Percentiles rank a stretch among this genome's conserved stretches.
Evolutionary conservation across 1,140 invertebrate species (phyloP).

Genomic region (Calephelis virginiensis): DNA sequence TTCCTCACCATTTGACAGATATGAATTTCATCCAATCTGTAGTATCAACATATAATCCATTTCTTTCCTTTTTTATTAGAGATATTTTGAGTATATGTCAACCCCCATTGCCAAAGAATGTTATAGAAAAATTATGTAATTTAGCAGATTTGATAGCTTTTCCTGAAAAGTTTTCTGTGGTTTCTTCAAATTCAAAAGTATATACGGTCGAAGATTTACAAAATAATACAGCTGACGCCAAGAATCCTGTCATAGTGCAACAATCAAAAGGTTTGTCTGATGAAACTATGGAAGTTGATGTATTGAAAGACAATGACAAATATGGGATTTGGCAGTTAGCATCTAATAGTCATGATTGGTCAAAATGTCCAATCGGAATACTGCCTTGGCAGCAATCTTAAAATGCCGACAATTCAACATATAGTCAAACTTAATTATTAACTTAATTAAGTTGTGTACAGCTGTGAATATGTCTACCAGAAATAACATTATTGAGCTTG

Average conservation of each 20-base stretch:
- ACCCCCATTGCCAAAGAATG: conserved; percentile 42
- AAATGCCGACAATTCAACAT: neutral
- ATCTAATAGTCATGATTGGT: conserved; percentile 42
- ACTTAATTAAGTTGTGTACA: conserved; percentile 5
- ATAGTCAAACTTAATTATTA: neutral
- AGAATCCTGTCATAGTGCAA: neutral
- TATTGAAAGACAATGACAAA: conserved; percentile 17
- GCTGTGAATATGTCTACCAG: no score
- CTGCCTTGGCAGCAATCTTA: conserved; percentile 40
- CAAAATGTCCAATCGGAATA: conserved; percentile 49
- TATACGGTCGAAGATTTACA: conserved; percentile 62
- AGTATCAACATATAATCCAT: conserved; percentile 58
- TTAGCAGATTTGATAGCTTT: conserved; percentile 58
- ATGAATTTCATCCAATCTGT: conserved; percentile 59
- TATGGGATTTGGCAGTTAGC: conserved; percentile 53
- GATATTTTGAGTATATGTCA: conserved; percentile 55
- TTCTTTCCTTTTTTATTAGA: conserved; percentile 56
- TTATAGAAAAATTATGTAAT: conserved; percentile 50
- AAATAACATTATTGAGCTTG: no score
- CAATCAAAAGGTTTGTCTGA: neutral
- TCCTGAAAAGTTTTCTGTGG: conserved; percentile 40
- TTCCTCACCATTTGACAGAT: conserved; percentile 52
- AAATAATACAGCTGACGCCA: neutral
- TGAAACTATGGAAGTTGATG: conserved; percentile 15
- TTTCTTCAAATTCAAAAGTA: conserved; percentile 41